phyloP scores from a whole-genome alignment of 2,113 vertebrate genomes.

The Okapia johnstoni region DNA sequence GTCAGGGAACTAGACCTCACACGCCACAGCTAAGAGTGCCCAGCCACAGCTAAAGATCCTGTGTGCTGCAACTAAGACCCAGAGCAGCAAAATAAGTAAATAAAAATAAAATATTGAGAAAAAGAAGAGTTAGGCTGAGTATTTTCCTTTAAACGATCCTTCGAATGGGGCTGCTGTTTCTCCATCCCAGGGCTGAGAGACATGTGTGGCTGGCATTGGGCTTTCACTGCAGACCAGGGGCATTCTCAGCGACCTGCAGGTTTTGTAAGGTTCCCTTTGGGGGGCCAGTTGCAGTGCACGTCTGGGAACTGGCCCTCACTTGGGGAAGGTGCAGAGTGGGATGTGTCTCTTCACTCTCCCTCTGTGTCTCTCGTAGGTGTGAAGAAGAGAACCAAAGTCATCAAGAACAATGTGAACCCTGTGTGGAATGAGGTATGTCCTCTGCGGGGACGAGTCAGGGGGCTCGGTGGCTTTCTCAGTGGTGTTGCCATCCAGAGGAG shows the following conservation, averaged over 20 bases:
- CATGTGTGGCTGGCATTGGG: accelerated
- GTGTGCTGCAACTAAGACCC: not conserved
- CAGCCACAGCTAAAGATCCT: not conserved
- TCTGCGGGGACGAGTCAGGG: not conserved
- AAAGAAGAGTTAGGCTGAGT: not conserved
- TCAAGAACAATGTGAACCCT: slow-evolving; percentile 95
- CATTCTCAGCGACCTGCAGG: not conserved
- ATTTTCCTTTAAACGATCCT: not conserved
- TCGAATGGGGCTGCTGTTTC: not conserved
- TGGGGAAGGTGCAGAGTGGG: not conserved
- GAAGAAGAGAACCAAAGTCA: slow-evolving; percentile 96
- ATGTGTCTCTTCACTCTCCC: not conserved
- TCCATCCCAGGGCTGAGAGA: not conserved
- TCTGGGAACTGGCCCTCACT: not conserved
- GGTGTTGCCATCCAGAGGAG: not conserved
- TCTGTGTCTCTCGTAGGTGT: slow-evolving; percentile 81
- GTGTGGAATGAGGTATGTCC: slow-evolving; percentile 97
- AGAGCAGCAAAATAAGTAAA: not conserved
- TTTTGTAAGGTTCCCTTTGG: not conserved
- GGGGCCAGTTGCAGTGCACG: accelerated
- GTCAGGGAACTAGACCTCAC: not conserved
- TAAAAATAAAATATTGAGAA: not conserved
- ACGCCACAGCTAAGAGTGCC: not conserved
- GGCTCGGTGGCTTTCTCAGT: not conserved
- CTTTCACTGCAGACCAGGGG: not conserved